Conservation (phyloP, 1,140 invertebrate genomes). For the Marisa cornuarietis region DNA sequence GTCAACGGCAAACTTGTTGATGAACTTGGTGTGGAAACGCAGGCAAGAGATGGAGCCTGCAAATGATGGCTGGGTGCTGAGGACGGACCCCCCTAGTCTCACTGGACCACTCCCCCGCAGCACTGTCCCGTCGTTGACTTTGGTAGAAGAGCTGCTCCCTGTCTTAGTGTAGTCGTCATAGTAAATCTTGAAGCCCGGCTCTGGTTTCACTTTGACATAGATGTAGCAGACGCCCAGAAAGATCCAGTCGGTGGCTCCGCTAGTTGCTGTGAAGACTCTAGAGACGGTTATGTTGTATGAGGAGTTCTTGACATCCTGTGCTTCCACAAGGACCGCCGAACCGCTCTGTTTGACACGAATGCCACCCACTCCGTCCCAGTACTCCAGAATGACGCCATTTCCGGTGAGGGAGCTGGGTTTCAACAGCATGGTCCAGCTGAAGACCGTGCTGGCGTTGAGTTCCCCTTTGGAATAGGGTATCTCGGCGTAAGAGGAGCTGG, state of each 20-base stretch:
- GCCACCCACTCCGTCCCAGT: slow-evolving; percentile 7
- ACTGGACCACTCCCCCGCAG: background rate
- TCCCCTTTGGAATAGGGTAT: background rate
- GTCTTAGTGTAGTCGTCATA: background rate
- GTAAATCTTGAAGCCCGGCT: background rate
- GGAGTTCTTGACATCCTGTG: background rate
- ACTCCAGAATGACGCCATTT: slow-evolving; percentile 15
- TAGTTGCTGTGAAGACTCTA: background rate
- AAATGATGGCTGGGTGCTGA: background rate
- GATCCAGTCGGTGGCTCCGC: background rate
- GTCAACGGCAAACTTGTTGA: slow-evolving; percentile 2
- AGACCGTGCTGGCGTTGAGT: background rate
- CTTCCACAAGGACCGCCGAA: background rate
- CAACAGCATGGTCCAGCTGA: slow-evolving; percentile 13
- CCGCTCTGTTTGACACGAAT: background rate
- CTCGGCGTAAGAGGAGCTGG: background rate
- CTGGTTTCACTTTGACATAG: background rate
- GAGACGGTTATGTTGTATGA: background rate
- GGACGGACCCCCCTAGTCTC: background rate
- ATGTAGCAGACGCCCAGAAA: background rate
- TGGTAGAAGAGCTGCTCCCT: background rate
- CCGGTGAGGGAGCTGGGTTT: background rate
- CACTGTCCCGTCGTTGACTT: background rate
- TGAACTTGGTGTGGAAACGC: background rate
- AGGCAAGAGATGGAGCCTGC: slow-evolving; percentile 1